Evolutionary conservation across 2,113 vertebrate species (phyloP), one percentile per base, ranked within the genome.

Genomic region (zebrafish (Danio rerio)): DNA sequence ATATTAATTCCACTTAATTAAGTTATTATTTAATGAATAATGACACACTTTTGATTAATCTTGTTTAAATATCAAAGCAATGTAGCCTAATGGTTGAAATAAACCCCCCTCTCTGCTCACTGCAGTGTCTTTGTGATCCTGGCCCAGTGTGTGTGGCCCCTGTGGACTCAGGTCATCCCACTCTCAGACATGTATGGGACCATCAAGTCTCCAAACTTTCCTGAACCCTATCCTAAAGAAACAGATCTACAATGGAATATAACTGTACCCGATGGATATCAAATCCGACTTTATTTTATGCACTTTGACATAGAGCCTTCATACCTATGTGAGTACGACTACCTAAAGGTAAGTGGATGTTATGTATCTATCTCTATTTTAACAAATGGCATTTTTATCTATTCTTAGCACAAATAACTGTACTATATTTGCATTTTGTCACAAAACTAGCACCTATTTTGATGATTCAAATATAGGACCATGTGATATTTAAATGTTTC

Each of bases 261-360:
- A 80, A 95, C 94, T 0, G 95, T 98, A 45, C 95, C 95, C 0
- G 89, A 90, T 0, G 98, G 98, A 11, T 97, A 96, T 90, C 91
- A 89, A 77, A 90, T 98, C 86, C 93, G 90, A 77, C 94, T 99
- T 10, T 96, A 96, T 90, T 99, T 99, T 91, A 97, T 96, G 94
- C 96, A 98, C 84, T 99, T 99, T 72, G 94, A 99, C 91, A 89
- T 99, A 88, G 98, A 99, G 88, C 96, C 98, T 0, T 99, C 98
- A 47, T 97, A 98, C 90, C 94, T 96, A 86, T 99, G 98, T 86
- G 96, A 99, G 94, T 99, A 99, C 0, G 98, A 99, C 90, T 96
- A 93, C 0, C 94, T 98, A 58, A 96, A 96, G 97, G 98, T 99
- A 86, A 96, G 94, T 12, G 21, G 0, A 11, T 61, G 13, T n/a